Conservation (phyloP, 2,113 vertebrate species). For the Ariopsis seemanni region DNA sequence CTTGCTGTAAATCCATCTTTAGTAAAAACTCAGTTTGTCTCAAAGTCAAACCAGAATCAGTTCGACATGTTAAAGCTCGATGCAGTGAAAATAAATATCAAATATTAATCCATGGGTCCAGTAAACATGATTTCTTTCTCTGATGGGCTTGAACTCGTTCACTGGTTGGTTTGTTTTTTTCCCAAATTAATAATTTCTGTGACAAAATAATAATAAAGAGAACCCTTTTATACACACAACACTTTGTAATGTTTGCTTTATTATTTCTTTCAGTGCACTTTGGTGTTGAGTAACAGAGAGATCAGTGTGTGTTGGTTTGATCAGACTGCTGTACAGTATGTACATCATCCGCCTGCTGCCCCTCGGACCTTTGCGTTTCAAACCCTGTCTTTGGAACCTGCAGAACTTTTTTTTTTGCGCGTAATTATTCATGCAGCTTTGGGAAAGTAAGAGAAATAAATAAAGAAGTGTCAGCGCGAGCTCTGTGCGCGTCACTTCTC, state of each 20-base stretch:
- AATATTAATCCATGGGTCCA: constrained; percentile 15
- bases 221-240: too few species aligned
- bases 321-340: too few species aligned
- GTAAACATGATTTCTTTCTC: not conserved
- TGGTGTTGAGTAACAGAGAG: too few species aligned
- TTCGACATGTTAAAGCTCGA: not conserved
- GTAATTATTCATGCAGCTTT: not conserved
- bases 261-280: too few species aligned
- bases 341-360: not conserved
- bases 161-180: too few species aligned
- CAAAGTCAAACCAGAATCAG: not conserved
- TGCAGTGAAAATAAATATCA: not conserved
- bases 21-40: not conserved
- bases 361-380: not conserved
- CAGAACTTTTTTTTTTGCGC: not conserved
- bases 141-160: not conserved
- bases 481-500: not conserved
- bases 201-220: too few species aligned
- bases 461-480: constrained; percentile 4
- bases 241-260: too few species aligned
- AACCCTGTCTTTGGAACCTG: not conserved
- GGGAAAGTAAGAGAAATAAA: constrained; percentile 6
- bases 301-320: not conserved
- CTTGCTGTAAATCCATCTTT: not conserved
- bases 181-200: not conserved